phyloP scores from a whole-genome alignment of 2,113 vertebrate genomes.

The Heterochromis multidens region DNA sequence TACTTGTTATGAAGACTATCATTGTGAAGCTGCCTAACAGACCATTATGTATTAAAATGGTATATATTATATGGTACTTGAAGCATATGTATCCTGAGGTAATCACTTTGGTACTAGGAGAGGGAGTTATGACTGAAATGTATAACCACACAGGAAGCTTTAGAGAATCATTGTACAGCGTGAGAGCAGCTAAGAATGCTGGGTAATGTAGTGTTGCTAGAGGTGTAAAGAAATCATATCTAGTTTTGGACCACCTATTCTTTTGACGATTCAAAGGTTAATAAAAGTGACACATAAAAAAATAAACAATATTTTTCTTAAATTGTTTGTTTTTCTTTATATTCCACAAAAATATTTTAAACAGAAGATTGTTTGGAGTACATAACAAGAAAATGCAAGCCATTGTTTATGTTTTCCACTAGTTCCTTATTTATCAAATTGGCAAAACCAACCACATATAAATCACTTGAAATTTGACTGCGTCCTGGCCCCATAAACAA shows the following conservation, averaged over 20 bases:
- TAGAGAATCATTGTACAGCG: conserved; percentile 53
- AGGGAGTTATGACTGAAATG: conserved; percentile 38
- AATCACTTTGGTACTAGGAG: conserved; percentile 57
- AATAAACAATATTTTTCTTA: conserved; percentile 82
- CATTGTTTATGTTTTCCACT: not conserved
- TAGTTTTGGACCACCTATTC: conserved; percentile 73
- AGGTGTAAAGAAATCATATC: conserved; percentile 53
- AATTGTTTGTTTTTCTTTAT: conserved; percentile 53
- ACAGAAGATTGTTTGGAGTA: not conserved
- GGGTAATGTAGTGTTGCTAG: conserved; percentile 41
- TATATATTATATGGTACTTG: conserved; percentile 66
- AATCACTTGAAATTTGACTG: not conserved
- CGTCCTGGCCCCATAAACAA: not conserved
- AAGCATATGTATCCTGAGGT: conserved; percentile 36
- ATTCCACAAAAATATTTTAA: conserved; percentile 27
- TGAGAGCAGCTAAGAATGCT: conserved; percentile 50
- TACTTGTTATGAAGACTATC: conserved; percentile 59
- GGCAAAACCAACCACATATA: not conserved
- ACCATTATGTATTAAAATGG: conserved; percentile 50
- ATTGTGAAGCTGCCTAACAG: conserved; percentile 58
- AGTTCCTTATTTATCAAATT: not conserved
- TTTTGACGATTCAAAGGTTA: conserved; percentile 68
- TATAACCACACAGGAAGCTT: conserved; percentile 42
- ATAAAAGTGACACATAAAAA: conserved; percentile 50
- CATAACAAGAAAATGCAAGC: not conserved